phyloP scores from a whole-genome alignment of 2,888 invertebrate genomes.

The Itoplectis maculator region DNA sequence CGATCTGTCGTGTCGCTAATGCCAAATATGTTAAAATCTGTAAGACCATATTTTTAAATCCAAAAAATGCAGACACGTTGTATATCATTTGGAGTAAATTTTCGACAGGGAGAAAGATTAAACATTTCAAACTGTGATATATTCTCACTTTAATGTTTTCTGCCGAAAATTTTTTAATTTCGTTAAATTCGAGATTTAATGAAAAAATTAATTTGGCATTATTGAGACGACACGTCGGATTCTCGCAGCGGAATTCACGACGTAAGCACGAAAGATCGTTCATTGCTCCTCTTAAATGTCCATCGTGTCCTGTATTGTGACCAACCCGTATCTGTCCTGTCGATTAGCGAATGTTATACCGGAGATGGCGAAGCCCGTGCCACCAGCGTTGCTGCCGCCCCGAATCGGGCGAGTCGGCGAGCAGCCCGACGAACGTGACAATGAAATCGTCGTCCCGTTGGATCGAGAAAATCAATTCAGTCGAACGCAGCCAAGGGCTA shows the following conservation, averaged over 20 bases:
- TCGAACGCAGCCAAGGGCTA: constrained; percentile 85
- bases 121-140: no score
- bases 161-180: not conserved
- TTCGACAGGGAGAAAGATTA: no score
- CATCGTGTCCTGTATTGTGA: constrained; percentile 69
- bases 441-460: constrained; percentile 89
- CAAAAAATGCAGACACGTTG: no score
- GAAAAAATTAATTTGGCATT: not conserved
- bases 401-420: constrained; percentile 86
- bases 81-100: no score
- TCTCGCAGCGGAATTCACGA: constrained; percentile 5
- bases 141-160: not conserved
- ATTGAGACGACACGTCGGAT: not conserved
- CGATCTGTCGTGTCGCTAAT: not conserved
- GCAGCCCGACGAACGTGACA: constrained; percentile 87
- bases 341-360: constrained; percentile 82
- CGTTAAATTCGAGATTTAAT: not conserved
- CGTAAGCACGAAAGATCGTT: constrained; percentile 35
- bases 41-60: no score
- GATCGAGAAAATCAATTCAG: constrained; percentile 88
- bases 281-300: constrained; percentile 41
- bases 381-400: constrained; percentile 81
- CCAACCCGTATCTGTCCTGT: constrained; percentile 73
- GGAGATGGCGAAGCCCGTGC: constrained; percentile 83
- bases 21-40: not conserved